Conservation (phyloP, 2,113 vertebrate species). For the Cepphus grylle region DNA sequence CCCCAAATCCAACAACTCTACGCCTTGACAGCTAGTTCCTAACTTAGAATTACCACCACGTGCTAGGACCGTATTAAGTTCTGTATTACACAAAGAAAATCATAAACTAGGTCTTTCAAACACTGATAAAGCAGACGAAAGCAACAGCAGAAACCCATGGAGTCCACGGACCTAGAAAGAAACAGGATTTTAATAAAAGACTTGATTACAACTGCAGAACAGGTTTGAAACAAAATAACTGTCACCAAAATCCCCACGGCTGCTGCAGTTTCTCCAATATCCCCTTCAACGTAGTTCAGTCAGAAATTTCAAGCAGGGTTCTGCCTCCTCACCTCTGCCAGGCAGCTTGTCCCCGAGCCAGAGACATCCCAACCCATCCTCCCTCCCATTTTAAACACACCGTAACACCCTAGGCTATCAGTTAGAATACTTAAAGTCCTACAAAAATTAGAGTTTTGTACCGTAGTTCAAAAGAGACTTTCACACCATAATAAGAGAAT, state of each 20-base stretch:
- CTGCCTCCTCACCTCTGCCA: neutral
- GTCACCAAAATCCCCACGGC: neutral
- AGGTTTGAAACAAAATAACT: neutral
- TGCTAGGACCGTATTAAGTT: neutral
- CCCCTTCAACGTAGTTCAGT: neutral
- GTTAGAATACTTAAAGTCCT: neutral
- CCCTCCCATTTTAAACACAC: neutral
- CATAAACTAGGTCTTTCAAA: neutral
- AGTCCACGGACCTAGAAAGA: neutral
- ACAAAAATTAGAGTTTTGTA: neutral
- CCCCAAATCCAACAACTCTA: neutral
- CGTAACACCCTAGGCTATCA: neutral
- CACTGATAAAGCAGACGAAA: neutral
- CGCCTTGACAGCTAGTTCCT: neutral
- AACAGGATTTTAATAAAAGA: neutral
- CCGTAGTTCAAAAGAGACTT: neutral
- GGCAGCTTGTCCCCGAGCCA: neutral
- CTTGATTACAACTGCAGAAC: neutral
- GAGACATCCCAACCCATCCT: neutral
- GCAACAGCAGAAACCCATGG: neutral
- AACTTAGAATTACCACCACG: neutral
- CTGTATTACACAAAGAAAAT: neutral
- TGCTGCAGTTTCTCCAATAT: neutral
- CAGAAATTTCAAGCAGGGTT: neutral
- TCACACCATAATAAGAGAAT: neutral